Conservation (phyloP, 2,113 vertebrate genomes). For the Procapra przewalskii region DNA sequence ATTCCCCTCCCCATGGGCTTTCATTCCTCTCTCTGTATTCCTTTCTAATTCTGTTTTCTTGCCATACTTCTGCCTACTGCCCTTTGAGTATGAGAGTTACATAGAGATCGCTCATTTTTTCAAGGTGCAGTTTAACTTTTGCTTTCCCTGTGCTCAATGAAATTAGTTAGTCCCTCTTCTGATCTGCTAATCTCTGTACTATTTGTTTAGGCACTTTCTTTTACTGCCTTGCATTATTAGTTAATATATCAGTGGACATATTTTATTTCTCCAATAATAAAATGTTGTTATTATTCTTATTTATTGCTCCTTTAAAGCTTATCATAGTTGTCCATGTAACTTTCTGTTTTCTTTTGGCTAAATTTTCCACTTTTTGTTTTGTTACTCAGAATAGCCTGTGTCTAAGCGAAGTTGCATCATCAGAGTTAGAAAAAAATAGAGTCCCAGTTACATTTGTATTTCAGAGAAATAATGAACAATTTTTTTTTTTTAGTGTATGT, state of each 20-base stretch:
- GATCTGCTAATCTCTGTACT: not conserved
- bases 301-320: not conserved
- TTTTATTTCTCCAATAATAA: slow-evolving; percentile 7
- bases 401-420: not conserved
- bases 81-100: not conserved
- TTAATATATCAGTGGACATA: not conserved
- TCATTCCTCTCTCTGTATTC: not conserved
- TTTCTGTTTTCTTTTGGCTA: not conserved
- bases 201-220: not conserved
- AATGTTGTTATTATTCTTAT: not conserved
- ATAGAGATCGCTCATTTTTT: not conserved
- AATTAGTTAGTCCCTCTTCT: not conserved
- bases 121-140: not conserved
- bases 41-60: not conserved
- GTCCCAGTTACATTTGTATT: not conserved
- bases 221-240: not conserved
- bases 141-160: not conserved
- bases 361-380: not conserved
- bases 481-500: not conserved
- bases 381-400: not conserved
- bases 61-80: not conserved
- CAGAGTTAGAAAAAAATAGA: not conserved
- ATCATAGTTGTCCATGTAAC: not conserved
- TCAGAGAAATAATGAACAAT: not conserved
- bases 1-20: not conserved